Conservation (phyloP, 2,888 invertebrate species). For the Suillia variegata region DNA sequence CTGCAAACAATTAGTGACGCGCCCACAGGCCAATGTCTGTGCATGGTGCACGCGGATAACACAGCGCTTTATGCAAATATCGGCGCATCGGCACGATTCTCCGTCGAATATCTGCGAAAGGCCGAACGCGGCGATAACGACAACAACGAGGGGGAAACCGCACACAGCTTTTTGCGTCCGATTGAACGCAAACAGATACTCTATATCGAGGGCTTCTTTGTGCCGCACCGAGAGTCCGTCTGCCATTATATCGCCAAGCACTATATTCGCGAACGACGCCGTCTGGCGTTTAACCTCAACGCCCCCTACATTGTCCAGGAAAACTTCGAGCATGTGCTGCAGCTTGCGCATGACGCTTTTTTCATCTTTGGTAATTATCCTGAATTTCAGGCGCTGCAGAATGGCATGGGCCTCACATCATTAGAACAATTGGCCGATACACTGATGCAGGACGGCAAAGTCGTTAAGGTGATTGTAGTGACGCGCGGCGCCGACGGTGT, state of each 20-base stretch:
- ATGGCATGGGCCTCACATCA: conserved; percentile 40
- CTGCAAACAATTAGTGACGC: conserved; percentile 50
- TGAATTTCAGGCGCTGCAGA: conserved; percentile 63
- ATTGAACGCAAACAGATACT: conserved; percentile 56
- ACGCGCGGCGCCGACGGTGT: conserved; percentile 69
- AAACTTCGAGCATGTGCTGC: conserved; percentile 56
- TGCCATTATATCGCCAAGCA: conserved; percentile 61
- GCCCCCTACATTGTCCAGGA: conserved; percentile 64
- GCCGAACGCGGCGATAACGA: conserved; percentile 25
- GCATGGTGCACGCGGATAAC: conserved; percentile 61
- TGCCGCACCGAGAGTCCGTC: conserved; percentile 62
- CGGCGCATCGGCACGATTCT: conserved; percentile 64
- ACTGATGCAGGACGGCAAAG: conserved; percentile 29
- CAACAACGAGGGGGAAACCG: too few relatives aligned
- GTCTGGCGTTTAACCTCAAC: conserved; percentile 64
- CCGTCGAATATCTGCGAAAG: conserved; percentile 49
- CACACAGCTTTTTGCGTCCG: conserved; percentile 41
- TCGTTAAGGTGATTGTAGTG: conserved; percentile 64
- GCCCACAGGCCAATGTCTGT: conserved; percentile 64
- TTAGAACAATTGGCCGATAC: conserved; percentile 39
- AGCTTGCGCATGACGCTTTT: conserved; percentile 62
- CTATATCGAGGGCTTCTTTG: conserved; percentile 67
- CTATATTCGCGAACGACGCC: conserved; percentile 55
- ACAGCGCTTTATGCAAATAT: conserved; percentile 65
- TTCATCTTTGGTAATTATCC: conserved; percentile 66